Percentiles rank a stretch among this genome's conserved stretches.
phyloP scores from a whole-genome alignment of 2,797 vertebrate genomes.

The Typhlichthys eigenmanni region DNA sequence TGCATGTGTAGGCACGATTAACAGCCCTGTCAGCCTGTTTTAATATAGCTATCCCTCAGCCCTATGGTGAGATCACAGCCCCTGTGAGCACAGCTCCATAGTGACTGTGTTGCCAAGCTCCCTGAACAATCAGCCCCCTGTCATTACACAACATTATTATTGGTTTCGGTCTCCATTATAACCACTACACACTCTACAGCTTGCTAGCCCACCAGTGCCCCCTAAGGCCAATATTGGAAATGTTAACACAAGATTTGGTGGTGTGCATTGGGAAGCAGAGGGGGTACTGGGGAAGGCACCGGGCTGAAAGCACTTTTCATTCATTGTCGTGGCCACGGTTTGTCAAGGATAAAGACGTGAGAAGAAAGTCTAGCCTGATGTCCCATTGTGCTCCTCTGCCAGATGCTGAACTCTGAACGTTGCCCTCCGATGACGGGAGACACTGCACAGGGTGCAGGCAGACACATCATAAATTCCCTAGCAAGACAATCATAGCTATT shows the following conservation, averaged over 20 bases:
- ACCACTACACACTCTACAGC: conserved; percentile 21
- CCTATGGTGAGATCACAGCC: conserved; percentile 35
- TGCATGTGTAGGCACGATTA: conserved; percentile 31
- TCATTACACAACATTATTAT: conserved; percentile 51
- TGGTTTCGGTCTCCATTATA: conserved; percentile 31
- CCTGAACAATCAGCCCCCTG: conserved; percentile 36
- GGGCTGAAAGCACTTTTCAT: conserved; percentile 65
- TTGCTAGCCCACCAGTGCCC: conserved; percentile 21
- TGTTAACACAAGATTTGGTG: conserved; percentile 46
- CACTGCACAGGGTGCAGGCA: conserved; percentile 27
- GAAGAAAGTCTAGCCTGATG: conserved; percentile 56
- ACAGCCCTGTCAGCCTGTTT: conserved; percentile 41
- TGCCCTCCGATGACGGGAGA: conserved; percentile 51
- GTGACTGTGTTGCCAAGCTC: conserved; percentile 45
- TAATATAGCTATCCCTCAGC: conserved; percentile 54
- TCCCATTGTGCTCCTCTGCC: conserved; percentile 51
- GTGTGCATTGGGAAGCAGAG: conserved; percentile 47
- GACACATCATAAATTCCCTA: conserved; percentile 52
- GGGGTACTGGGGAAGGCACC: conserved; percentile 52
- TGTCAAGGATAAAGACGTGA: conserved; percentile 66
- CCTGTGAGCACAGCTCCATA: conserved; percentile 30
- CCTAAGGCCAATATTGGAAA: conserved; percentile 44
- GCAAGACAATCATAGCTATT: conserved; percentile 56
- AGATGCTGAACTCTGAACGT: conserved; percentile 46
- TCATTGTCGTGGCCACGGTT: conserved; percentile 69